phyloP scores from a whole-genome alignment of 2,888 invertebrate species.

The Gibbula magus region DNA sequence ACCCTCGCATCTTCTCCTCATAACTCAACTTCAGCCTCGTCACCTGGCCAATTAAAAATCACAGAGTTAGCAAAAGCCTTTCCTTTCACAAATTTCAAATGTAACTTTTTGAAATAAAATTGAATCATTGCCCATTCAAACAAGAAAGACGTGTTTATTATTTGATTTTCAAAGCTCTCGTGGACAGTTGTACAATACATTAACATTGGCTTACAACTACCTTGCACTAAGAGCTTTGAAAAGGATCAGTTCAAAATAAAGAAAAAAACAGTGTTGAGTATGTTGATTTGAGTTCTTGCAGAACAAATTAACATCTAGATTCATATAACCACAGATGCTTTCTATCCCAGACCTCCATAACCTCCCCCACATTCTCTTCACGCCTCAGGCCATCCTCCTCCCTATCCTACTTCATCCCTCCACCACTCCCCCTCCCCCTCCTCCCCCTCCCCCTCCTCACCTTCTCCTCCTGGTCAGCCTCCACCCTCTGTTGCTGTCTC shows the following conservation, averaged over 20 bases:
- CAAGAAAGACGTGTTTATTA: too few relatives aligned
- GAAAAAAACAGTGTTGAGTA: background rate
- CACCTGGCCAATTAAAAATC: slow-evolving; percentile 48
- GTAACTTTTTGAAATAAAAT: too few relatives aligned
- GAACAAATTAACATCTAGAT: background rate
- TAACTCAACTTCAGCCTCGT: slow-evolving; percentile 63
- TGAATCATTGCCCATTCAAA: too few relatives aligned
- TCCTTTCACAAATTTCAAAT: too few relatives aligned
- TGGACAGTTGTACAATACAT: too few relatives aligned
- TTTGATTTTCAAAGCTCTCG: too few relatives aligned
- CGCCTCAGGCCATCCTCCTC: background rate
- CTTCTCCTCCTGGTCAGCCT: slow-evolving; percentile 65
- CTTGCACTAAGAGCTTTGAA: too few relatives aligned
- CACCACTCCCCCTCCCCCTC: background rate
- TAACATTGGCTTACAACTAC: too few relatives aligned
- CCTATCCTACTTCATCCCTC: background rate
- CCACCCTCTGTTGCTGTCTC: slow-evolving; percentile 58
- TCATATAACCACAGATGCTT: background rate
- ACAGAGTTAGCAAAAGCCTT: too few relatives aligned
- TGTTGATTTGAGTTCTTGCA: background rate
- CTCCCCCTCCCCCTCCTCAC: slow-evolving; percentile 35
- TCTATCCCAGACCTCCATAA: background rate
- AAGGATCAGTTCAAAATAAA: too few relatives aligned
- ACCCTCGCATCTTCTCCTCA: slow-evolving; percentile 66
- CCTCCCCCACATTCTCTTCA: background rate